phyloP scores from a whole-genome alignment of 2,888 invertebrate genomes.

The Dorcus hopei region DNA sequence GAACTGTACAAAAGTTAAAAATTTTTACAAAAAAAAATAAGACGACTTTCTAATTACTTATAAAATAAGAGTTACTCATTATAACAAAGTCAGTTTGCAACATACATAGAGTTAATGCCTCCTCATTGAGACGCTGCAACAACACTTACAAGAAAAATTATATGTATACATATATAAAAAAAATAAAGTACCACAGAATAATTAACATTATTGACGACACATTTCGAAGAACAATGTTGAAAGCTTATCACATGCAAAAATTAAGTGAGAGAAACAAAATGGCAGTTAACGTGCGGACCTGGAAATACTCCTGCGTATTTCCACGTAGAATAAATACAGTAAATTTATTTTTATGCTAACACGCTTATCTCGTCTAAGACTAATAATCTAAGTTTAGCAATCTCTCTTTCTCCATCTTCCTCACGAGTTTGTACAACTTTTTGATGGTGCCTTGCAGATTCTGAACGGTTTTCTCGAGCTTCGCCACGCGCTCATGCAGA shows the following conservation, averaged over 20 bases:
- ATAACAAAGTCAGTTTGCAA: no score
- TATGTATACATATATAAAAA: background rate
- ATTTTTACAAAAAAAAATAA: background rate
- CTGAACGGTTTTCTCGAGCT: slow-evolving; percentile 29
- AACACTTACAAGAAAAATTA: background rate
- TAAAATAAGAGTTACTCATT: background rate
- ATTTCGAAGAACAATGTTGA: background rate
- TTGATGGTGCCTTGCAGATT: slow-evolving; percentile 29
- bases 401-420: slow-evolving; percentile 21
- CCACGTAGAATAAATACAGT: background rate
- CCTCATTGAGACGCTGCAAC: background rate
- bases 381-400: slow-evolving; percentile 16
- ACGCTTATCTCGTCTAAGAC: slow-evolving; percentile 4
- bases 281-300: slow-evolving; percentile 15
- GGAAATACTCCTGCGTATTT: background rate
- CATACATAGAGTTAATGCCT: no score
- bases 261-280: slow-evolving; percentile 9
- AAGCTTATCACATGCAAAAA: slow-evolving; percentile 19
- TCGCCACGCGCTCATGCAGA: slow-evolving; percentile 25
- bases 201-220: background rate
- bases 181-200: slow-evolving; percentile 3
- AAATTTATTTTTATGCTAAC: background rate
- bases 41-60: background rate
- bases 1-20: slow-evolving; percentile 12
- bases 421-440: slow-evolving; percentile 31